Evolutionary conservation across 1,140 invertebrate species (phyloP).

Genomic region (Caenorhabditis latens): DNA sequence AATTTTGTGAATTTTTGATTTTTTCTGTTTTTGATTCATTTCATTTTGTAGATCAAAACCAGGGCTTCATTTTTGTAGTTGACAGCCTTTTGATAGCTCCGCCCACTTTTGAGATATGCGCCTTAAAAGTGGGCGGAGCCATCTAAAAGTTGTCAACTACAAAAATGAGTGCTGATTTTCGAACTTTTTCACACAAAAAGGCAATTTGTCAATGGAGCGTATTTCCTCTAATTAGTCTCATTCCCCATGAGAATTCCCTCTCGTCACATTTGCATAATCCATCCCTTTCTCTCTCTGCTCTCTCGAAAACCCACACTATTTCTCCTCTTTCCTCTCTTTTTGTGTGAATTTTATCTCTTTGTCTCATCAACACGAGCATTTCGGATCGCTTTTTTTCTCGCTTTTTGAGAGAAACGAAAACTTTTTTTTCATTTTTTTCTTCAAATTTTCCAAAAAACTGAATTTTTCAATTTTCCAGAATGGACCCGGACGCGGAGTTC

Average conservation of each 20-base stretch:
- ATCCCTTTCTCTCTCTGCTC: neutral
- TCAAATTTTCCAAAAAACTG: neutral
- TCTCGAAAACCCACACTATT: slow-evolving; percentile 24
- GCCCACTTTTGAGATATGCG: too few relatives aligned
- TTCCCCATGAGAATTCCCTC: neutral
- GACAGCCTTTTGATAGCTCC: too few relatives aligned
- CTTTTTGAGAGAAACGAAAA: neutral
- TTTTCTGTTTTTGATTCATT: too few relatives aligned
- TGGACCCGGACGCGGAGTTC: slow-evolving; percentile 65
- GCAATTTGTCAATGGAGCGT: neutral
- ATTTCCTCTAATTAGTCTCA: neutral
- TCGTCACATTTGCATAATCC: slow-evolving; percentile 52
- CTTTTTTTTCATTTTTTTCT: neutral
- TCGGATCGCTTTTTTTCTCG: neutral
- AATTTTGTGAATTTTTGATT: too few relatives aligned
- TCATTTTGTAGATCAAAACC: too few relatives aligned
- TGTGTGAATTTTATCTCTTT: slow-evolving; percentile 27
- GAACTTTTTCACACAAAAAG: neutral
- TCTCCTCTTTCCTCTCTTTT: neutral
- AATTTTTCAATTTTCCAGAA: neutral
- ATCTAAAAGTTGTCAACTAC: too few relatives aligned
- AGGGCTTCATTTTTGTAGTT: too few relatives aligned
- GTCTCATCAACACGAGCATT: slow-evolving; percentile 20
- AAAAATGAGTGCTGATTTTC: too few relatives aligned
- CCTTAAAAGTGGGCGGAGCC: too few relatives aligned